Evolutionary conservation across 2,113 vertebrate genomes (phyloP).

Genomic region (Clarias batrachus): DNA sequence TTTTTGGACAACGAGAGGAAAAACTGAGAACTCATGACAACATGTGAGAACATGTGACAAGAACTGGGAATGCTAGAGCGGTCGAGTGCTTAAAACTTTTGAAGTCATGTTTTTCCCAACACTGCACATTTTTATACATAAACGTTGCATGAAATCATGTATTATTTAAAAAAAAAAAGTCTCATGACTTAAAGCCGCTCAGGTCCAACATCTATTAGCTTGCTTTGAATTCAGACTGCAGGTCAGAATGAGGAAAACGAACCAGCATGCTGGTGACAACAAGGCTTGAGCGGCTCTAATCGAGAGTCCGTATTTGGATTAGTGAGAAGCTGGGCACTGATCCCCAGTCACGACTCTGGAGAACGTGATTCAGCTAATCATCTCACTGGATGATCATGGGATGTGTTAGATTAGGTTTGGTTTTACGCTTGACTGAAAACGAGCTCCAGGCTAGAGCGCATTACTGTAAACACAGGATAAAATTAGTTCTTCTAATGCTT

Average conservation of each 20-base stretch:
- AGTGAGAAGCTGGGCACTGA: background rate
- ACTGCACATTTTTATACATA: background rate
- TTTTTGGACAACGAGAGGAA: background rate
- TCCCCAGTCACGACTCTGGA: background rate
- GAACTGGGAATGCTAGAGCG: background rate
- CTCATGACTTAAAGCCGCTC: background rate
- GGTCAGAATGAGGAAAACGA: background rate
- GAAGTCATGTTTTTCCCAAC: background rate
- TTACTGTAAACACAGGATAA: background rate
- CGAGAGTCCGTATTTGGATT: background rate
- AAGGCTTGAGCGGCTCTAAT: background rate
- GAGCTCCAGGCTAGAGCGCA: background rate
- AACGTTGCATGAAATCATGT: background rate
- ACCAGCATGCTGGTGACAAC: background rate
- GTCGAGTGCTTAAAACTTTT: background rate
- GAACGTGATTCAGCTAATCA: slow-evolving; percentile 2
- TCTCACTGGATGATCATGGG: background rate
- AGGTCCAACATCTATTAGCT: background rate
- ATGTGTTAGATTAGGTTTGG: background rate
- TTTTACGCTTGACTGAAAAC: background rate
- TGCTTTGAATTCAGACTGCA: background rate
- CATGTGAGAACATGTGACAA: background rate
- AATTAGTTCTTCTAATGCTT: background rate
- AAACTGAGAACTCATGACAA: background rate
- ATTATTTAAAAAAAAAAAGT: no score